Percentiles rank a stretch among this genome's conserved stretches.
Conservation (phyloP, 2,797 vertebrate species). For the Siniperca obscura region DNA sequence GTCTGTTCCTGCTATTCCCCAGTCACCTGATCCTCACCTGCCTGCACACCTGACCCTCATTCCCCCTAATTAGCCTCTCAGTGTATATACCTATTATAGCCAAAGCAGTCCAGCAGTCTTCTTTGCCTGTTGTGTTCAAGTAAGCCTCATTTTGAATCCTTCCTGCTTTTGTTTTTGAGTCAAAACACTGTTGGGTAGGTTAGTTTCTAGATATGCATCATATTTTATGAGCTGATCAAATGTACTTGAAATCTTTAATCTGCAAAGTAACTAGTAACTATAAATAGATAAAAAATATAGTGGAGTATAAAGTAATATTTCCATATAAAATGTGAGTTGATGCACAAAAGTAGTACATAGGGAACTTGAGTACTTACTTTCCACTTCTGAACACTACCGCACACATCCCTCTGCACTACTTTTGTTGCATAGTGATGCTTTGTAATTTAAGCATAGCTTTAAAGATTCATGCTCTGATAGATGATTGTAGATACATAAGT, state of each 20-base stretch:
- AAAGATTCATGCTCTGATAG: constrained; percentile 38
- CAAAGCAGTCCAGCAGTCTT: too few species aligned
- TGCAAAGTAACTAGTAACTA: neutral
- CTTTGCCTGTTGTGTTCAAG: too few species aligned
- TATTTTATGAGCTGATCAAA: neutral
- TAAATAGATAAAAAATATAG: neutral
- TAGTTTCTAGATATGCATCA: neutral
- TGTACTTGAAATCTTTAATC: neutral
- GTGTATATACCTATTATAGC: too few species aligned
- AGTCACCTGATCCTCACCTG: neutral
- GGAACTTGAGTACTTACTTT: neutral
- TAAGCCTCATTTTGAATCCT: neutral
- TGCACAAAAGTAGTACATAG: neutral
- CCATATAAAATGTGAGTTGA: neutral
- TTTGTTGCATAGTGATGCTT: neutral
- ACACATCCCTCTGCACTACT: neutral
- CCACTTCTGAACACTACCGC: neutral
- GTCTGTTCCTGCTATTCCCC: too few species aligned
- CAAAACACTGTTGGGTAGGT: neutral
- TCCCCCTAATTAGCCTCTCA: too few species aligned
- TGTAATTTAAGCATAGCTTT: constrained; percentile 25
- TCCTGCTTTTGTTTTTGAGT: neutral
- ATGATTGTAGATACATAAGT: constrained; percentile 34
- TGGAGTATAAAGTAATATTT: neutral
- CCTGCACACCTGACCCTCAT: neutral